Base-by-base conservation (phyloP, 2,113 vertebrate genomes). In the Ellobius talpinus region DNA sequence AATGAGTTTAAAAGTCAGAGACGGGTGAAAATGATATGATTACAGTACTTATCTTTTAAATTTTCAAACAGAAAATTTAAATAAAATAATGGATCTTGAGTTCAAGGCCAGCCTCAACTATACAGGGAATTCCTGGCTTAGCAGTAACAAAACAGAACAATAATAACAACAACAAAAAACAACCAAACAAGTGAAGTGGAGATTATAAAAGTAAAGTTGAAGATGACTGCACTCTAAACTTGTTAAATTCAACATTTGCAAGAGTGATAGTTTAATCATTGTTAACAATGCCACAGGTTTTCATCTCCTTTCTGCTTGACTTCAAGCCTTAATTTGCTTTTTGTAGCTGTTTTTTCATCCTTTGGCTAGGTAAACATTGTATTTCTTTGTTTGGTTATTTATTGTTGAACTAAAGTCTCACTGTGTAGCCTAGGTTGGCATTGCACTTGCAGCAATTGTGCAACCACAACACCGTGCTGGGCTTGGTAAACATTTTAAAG, bases 281-380 rank as follows among this genome's bases (percentile, higher is more conserved):
- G 5, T 3, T 55, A 52, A 31, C 23, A 76, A 0, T 52, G 24
- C 42, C 29, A 39, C 47, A 73, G 87, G 29, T 91, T n/a, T 14
- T 39, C 90, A 29, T 19, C 36, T 81, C 79, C 31, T 73, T 79
- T 92, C 36, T 88, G 17, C 31, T 50, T 89, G 23, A 61, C 76
- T 97, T 85, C 89, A 9, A 89, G 42, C 81, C 52, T 77, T 63
- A 85, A 63, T 94, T 91, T 79, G 10, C 70, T 93, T 95, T 87
- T 90, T 93, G 42, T 81, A 89, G 29, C 77, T 93, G 31, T 61
- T 23, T 74, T 87, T 82, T 94, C 47, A 87, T 77, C 63, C 42
- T 45, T 86, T 87, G n/a, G 29, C 24, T 42, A 17, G 13, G 31
- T 42, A 82, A 82, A 58, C 36, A 61, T n/a, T 78, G 52, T 79